Evolutionary conservation across 2,113 vertebrate genomes (phyloP).

Genomic region (Rhadina sibilatrix): DNA sequence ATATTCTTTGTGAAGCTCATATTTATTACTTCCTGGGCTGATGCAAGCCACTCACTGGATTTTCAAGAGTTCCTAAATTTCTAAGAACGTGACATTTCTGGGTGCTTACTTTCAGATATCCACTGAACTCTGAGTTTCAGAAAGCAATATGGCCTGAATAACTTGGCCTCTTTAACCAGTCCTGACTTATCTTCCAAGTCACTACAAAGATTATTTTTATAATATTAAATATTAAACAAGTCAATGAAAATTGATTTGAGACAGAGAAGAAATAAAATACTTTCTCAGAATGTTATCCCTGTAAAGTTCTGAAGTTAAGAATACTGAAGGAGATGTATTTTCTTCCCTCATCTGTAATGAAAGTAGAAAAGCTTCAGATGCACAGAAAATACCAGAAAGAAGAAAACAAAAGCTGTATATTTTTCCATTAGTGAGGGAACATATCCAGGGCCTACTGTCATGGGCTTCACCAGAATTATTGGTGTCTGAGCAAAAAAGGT

Average conservation of each 20-base stretch:
- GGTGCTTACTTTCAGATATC: background rate
- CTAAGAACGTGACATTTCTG: background rate
- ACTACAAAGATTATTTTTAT: background rate
- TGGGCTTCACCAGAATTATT: background rate
- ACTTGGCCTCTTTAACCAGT: background rate
- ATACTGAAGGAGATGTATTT: background rate
- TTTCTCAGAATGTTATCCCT: background rate
- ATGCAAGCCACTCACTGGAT: background rate
- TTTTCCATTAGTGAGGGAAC: background rate
- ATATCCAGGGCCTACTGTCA: background rate
- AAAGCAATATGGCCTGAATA: background rate
- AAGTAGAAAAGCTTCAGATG: background rate
- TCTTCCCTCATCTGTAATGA: background rate
- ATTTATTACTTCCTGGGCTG: background rate
- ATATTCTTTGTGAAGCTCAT: background rate
- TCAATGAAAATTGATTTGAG: background rate
- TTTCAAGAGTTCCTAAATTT: background rate
- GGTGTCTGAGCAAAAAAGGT: background rate
- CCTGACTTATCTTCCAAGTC: background rate
- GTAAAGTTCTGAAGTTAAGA: background rate
- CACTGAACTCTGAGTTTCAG: background rate
- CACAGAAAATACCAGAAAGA: constrained; percentile 3
- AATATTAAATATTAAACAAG: background rate
- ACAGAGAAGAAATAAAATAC: background rate
- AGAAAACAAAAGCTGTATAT: background rate